Percentiles rank a stretch among this genome's conserved stretches.
phyloP scores from a whole-genome alignment of 2,797 vertebrate species.

The Myripristis jacobus region DNA sequence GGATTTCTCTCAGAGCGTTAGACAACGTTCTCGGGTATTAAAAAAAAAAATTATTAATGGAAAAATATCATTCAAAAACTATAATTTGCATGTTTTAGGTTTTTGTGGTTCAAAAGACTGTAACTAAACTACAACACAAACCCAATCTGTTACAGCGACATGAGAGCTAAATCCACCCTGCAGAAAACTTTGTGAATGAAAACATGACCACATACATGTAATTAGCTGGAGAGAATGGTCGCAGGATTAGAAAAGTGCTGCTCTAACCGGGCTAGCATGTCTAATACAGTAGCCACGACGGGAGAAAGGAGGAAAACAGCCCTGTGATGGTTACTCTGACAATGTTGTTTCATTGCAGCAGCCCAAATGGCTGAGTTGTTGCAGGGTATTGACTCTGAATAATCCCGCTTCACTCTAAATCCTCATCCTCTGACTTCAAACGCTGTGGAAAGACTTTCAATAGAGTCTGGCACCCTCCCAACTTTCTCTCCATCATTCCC shows the following conservation, averaged over 20 bases:
- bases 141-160: constrained; percentile 7
- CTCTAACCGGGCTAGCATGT: constrained; percentile 31
- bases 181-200: constrained; percentile 10
- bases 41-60: constrained; percentile 56
- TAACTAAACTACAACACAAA: constrained; percentile 21
- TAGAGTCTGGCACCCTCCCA: constrained; percentile 78
- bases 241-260: constrained; percentile 31
- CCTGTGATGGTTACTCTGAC: constrained; percentile 39
- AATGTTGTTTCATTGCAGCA: constrained; percentile 60
- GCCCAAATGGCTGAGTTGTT: constrained; percentile 67
- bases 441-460: constrained; percentile 74
- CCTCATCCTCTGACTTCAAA: constrained; percentile 82
- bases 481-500: constrained; percentile 73
- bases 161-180: not conserved
- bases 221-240: constrained; percentile 9
- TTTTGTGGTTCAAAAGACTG: constrained; percentile 38
- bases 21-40: constrained; percentile 37
- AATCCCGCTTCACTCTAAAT: constrained; percentile 81
- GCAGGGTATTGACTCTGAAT: constrained; percentile 79
- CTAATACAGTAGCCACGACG: constrained; percentile 41
- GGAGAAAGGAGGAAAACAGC: constrained; percentile 32
- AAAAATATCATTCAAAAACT: constrained; percentile 40
- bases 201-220: constrained; percentile 17
- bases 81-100: constrained; percentile 35
- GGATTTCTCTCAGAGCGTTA: constrained; percentile 28